Base-by-base conservation (phyloP, 1,140 invertebrate species). In the Fopius arisanus region DNA sequence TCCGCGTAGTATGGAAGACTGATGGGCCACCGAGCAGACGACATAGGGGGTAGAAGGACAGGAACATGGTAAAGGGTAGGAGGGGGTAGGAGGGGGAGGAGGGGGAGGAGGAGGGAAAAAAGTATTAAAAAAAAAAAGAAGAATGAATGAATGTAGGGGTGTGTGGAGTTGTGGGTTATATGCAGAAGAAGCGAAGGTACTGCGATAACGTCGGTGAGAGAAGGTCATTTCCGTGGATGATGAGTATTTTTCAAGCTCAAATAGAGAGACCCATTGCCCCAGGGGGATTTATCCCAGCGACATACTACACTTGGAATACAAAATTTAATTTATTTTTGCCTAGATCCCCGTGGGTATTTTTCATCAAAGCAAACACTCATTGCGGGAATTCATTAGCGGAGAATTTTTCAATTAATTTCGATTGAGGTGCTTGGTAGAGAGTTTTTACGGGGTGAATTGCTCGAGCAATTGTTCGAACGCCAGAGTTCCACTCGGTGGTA, bases 201-300 rank as follows among this genome's bases (percentile, higher is more conserved):
- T 59, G 51, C 71, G 71, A 73, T 73, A 67, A 73, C 43, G 71
- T 73, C 65, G 23, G 54, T 59, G 54, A 59, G 63, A 67, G 71
- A 67, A 65, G 65, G 63, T 66, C 65, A 63, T 72, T 66, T 62
- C 63, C 23, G 65, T 33, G 29, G 71, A 73, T 73, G 71, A 73
- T 73, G 71, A 73, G 71, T 73, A 73, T 73, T 73, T 73, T 73
- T 73, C 71, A 73, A 73, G 71, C 71, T 73, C 71, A 73, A 73
- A 73, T 67, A 73, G 43, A 73, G 71, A 73, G 54, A 48, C 10
- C 71, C 71, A 73, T 73, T 73, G 67, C 71, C 71, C 31, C 29
- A 66, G 40, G 65, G 65, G 59, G 51, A 59, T 59, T 59, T 23
- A 59, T 26, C 23, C 23, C 54, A 26, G 54, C 54, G 19, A 59